These are phyloP conservation scores for Odontamblyopus rebecca DNA, from an alignment of 2,797 vertebrate species.

Conservation along the genomic window DNA sequence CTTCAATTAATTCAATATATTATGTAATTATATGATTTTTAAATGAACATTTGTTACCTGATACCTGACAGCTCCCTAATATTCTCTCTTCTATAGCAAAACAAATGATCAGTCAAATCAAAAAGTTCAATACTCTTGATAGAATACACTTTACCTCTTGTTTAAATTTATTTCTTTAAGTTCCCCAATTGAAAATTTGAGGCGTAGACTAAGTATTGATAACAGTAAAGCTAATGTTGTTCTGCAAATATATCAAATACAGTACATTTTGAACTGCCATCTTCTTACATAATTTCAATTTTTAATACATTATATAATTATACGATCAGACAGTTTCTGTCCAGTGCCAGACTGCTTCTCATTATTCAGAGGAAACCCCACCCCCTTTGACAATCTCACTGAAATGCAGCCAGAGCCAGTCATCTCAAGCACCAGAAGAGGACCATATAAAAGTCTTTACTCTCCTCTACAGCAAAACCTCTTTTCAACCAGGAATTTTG, in stretches of 20 bases:
- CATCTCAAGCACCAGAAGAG: slow-evolving; percentile 55
- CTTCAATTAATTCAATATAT: neutral
- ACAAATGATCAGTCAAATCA: neutral
- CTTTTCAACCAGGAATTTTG: slow-evolving; percentile 30
- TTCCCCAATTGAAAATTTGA: neutral
- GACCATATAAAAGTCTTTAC: slow-evolving; percentile 48
- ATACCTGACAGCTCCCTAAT: no score
- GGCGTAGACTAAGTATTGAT: neutral
- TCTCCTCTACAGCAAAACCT: slow-evolving; percentile 48
- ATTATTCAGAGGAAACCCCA: slow-evolving; percentile 53
- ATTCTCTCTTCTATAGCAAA: neutral
- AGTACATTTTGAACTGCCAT: neutral
- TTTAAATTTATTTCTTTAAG: no score
- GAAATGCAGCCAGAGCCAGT: slow-evolving; percentile 52
- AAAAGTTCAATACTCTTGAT: no score
- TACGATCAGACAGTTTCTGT: slow-evolving; percentile 39
- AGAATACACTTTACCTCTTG: no score
- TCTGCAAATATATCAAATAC: neutral
- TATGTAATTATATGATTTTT: neutral
- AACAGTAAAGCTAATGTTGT: neutral
- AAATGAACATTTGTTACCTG: neutral
- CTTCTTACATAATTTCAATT: neutral
- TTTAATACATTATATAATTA: neutral
- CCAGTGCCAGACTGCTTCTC: slow-evolving; percentile 37
- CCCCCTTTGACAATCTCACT: slow-evolving; percentile 61